These are phyloP conservation scores for Reticulitermes lucifugus DNA, from an alignment of 2,888 invertebrate genomes.

Conservation along the genomic window DNA sequence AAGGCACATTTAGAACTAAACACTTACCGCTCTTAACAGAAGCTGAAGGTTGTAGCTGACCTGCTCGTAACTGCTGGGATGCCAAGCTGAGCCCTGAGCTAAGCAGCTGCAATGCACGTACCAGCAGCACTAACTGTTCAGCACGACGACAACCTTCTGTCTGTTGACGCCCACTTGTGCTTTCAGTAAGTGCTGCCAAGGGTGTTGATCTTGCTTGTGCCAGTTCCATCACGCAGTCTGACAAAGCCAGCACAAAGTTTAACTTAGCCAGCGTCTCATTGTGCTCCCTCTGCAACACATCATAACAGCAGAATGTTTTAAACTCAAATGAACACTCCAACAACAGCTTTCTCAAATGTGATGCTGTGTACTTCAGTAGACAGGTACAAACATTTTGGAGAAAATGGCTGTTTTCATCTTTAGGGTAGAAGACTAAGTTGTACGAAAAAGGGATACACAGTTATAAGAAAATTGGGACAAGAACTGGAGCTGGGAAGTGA, in stretches of 20 bases:
- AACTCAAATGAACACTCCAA: too few relatives aligned
- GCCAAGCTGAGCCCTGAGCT: constrained; percentile 94
- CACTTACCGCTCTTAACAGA: constrained; percentile 87
- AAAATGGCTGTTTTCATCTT: too few relatives aligned
- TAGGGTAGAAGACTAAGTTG: too few relatives aligned
- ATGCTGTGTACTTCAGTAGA: too few relatives aligned
- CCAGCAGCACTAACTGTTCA: constrained; percentile 88
- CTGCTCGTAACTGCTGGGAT: constrained; percentile 84
- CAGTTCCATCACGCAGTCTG: constrained; percentile 93
- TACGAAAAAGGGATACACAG: too few relatives aligned
- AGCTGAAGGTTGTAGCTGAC: constrained; percentile 89
- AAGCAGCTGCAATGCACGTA: constrained; percentile 92
- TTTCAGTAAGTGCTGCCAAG: constrained; percentile 66
- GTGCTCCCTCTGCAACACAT: constrained; percentile 81
- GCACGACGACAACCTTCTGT: constrained; percentile 67
- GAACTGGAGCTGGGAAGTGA: too few relatives aligned
- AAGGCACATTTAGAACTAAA: too few relatives aligned
- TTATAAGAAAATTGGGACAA: too few relatives aligned
- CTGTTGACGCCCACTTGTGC: constrained; percentile 41
- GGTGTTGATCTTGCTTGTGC: constrained; percentile 85
- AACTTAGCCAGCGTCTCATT: constrained; percentile 97
- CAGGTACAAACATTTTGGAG: too few relatives aligned
- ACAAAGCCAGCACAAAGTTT: constrained; percentile 95
- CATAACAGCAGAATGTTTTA: constrained; percentile 30
- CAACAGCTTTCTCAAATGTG: too few relatives aligned